Conservation (phyloP, 1,140 invertebrate species). For the Maconellicoccus hirsutus region DNA sequence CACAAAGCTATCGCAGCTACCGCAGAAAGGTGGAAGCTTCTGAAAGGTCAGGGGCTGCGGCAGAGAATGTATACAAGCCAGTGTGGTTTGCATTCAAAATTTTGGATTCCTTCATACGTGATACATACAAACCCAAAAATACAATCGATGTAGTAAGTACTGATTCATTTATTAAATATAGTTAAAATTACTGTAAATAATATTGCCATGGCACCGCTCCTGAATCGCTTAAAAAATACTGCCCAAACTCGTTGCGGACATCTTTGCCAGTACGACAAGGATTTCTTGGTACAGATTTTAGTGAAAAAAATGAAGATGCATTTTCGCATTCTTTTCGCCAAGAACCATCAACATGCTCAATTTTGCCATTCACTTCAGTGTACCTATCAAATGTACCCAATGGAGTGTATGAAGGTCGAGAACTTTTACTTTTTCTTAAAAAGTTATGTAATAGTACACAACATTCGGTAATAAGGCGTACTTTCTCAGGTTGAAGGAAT, state of each 20-base stretch:
- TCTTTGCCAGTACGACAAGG: neutral
- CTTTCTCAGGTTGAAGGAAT: neutral
- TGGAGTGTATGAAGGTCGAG: conserved; percentile 2
- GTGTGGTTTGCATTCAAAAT: neutral
- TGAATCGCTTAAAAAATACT: neutral
- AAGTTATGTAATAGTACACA: neutral
- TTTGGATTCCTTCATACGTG: neutral
- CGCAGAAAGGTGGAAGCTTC: neutral
- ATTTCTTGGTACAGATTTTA: neutral
- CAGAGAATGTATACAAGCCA: conserved; percentile 27
- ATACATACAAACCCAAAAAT: neutral
- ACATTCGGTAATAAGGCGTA: neutral
- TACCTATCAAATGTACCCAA: neutral
- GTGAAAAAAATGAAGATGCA: neutral
- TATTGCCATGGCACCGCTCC: neutral
- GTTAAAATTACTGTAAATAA: neutral
- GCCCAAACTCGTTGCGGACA: neutral
- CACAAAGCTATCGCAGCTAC: no score
- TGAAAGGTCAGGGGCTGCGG: conserved; percentile 25
- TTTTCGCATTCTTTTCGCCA: neutral
- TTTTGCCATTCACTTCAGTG: neutral
- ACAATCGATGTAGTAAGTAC: neutral
- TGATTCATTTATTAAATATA: neutral
- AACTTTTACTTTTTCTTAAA: conserved; percentile 13
- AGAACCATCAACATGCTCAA: neutral